phyloP scores from a whole-genome alignment of 2,888 invertebrate genomes.

The Lissonota sp. region DNA sequence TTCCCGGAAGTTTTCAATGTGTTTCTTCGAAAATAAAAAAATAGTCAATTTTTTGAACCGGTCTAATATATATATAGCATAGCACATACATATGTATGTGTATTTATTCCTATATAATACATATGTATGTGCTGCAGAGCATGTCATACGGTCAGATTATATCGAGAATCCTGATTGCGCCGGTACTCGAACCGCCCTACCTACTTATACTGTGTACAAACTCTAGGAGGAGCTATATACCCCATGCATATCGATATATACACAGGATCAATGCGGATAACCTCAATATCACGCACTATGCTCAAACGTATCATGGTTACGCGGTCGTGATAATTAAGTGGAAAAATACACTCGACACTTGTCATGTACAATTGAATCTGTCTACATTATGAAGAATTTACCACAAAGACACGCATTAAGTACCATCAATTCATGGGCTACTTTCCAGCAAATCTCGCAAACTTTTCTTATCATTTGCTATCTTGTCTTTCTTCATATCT shows the following conservation, averaged over 20 bases:
- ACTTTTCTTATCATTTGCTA: too few species aligned
- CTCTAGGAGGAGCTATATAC: conserved; percentile 17
- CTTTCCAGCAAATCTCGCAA: too few species aligned
- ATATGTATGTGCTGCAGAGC: conserved; percentile 26
- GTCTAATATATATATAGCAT: too few species aligned
- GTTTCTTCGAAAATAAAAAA: too few species aligned
- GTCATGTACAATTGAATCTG: too few species aligned
- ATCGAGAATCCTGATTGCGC: conserved; percentile 46
- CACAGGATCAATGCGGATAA: conserved; percentile 23
- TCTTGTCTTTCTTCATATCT: too few species aligned
- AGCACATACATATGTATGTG: not conserved
- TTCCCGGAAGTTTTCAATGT: too few species aligned
- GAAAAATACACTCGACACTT: too few species aligned
- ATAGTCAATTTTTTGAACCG: too few species aligned
- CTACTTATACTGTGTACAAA: conserved; percentile 27
- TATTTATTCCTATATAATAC: conserved; percentile 40
- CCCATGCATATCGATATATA: not conserved
- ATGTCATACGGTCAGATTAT: conserved; percentile 41
- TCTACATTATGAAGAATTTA: too few species aligned
- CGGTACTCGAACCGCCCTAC: conserved; percentile 30
- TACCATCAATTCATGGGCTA: too few species aligned
- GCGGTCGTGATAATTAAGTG: not conserved
- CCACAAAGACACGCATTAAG: too few species aligned
- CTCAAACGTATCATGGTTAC: conserved; percentile 8
- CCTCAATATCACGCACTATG: conserved; percentile 17